A percentile compares a stretch with the other conserved stretches of the same genome.
phyloP scores from a whole-genome alignment of 2,888 invertebrate genomes.

The Siphlonurus alternatus region DNA sequence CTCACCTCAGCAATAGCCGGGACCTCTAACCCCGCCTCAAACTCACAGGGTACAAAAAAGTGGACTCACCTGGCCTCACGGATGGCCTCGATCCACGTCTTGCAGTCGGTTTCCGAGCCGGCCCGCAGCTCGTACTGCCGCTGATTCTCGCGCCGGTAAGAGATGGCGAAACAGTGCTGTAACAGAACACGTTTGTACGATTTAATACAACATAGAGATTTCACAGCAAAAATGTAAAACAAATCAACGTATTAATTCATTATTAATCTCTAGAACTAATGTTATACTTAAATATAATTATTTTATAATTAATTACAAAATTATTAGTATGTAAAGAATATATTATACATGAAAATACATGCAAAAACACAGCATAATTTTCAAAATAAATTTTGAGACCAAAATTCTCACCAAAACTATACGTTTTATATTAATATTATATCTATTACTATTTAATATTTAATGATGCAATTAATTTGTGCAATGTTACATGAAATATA shows the following conservation, averaged over 20 bases:
- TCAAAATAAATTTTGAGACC: not conserved
- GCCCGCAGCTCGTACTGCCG: slow-evolving; percentile 76
- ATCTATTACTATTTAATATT: too few relatives aligned
- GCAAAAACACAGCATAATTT: not conserved
- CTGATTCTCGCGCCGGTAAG: slow-evolving; percentile 70
- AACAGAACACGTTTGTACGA: slow-evolving; percentile 22
- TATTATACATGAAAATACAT: not conserved
- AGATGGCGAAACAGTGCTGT: slow-evolving; percentile 78
- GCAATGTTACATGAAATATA: too few relatives aligned
- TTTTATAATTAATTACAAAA: not conserved
- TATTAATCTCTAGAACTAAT: too few relatives aligned
- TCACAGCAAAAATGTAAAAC: too few relatives aligned
- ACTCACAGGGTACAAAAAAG: too few relatives aligned
- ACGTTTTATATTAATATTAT: not conserved
- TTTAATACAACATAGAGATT: too few relatives aligned
- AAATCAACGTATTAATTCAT: too few relatives aligned
- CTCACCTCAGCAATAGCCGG: too few relatives aligned
- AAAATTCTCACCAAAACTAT: not conserved
- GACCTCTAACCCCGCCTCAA: too few relatives aligned
- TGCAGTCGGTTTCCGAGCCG: slow-evolving; percentile 69
- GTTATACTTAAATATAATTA: not conserved
- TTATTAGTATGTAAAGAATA: not conserved
- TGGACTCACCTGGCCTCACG: slow-evolving; percentile 76
- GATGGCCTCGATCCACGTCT: slow-evolving; percentile 79
- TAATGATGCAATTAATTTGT: too few relatives aligned